These are phyloP conservation scores for Ditula angustiorana DNA, from an alignment of 2,888 invertebrate genomes.

Conservation along the genomic window DNA sequence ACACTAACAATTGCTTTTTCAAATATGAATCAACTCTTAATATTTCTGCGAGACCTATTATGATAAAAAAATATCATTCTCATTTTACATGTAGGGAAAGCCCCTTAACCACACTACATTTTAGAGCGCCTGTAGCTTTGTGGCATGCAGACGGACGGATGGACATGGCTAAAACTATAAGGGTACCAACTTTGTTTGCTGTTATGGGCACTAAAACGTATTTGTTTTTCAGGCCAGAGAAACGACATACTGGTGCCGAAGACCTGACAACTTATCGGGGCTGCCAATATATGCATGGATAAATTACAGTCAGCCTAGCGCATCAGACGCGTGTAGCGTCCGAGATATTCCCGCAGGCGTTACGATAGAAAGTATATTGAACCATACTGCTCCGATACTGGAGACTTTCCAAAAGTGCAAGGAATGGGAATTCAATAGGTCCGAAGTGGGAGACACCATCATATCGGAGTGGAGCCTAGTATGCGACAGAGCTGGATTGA, in stretches of 20 bases:
- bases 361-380: slow-evolving; percentile 69
- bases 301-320: slow-evolving; percentile 89
- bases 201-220: no score
- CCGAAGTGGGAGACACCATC: slow-evolving; percentile 87
- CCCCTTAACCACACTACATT: no score
- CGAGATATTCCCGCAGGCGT: slow-evolving; percentile 71
- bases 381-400: slow-evolving; percentile 68
- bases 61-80: no score
- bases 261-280: slow-evolving; percentile 83
- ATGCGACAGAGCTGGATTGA: slow-evolving; percentile 89
- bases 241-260: slow-evolving; percentile 89
- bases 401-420: slow-evolving; percentile 80
- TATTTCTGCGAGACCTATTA: no score
- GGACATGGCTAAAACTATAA: no score
- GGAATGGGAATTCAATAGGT: slow-evolving; percentile 87
- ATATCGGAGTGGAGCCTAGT: slow-evolving; percentile 92
- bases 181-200: no score
- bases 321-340: slow-evolving; percentile 86
- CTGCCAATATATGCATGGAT: slow-evolving; percentile 87
- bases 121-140: no score
- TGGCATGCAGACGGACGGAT: no score
- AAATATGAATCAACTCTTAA: no score
- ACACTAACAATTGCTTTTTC: no score
- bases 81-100: no score
- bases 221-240: slow-evolving; percentile 83